Evolutionary conservation across 1,140 invertebrate species (phyloP).

Genomic region (Thaumetopoea pityocampa): DNA sequence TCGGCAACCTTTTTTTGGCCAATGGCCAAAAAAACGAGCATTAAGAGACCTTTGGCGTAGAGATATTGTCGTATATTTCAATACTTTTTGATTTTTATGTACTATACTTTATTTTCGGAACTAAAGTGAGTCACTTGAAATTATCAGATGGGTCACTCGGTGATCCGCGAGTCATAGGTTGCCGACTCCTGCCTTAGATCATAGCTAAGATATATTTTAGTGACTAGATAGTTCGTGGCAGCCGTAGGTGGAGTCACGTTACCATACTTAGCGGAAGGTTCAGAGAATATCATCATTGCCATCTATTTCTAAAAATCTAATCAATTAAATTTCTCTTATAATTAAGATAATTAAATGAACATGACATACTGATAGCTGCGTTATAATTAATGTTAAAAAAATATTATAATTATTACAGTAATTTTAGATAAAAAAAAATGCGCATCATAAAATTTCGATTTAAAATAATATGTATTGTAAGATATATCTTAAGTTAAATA

Average conservation of each 20-base stretch:
- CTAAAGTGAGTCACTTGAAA: too few species aligned
- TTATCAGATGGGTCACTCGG: too few species aligned
- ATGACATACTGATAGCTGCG: constrained; percentile 51
- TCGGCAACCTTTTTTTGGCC: too few species aligned
- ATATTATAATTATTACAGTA: constrained; percentile 2
- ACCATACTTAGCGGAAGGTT: constrained; percentile 40
- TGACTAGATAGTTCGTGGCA: constrained; percentile 48
- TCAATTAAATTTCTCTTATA: constrained; percentile 19
- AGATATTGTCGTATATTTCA: constrained; percentile 5
- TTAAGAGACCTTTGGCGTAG: too few species aligned
- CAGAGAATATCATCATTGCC: constrained; percentile 12
- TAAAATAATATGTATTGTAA: too few species aligned
- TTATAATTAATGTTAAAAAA: constrained; percentile 14
- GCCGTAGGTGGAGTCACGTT: constrained; percentile 70
- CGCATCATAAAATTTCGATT: not conserved
- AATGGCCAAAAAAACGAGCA: too few species aligned
- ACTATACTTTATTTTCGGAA: constrained; percentile 11
- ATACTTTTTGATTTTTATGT: constrained; percentile 9
- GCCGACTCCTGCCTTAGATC: too few species aligned
- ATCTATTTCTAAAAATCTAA: constrained; percentile 4
- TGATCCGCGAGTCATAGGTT: too few species aligned
- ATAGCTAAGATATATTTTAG: too few species aligned
- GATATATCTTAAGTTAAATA: too few species aligned
- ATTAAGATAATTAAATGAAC: constrained; percentile 26
- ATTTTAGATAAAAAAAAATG: not conserved